Evolutionary conservation across 2,888 invertebrate genomes (phyloP).

Genomic region (Ptilodon capucinus): DNA sequence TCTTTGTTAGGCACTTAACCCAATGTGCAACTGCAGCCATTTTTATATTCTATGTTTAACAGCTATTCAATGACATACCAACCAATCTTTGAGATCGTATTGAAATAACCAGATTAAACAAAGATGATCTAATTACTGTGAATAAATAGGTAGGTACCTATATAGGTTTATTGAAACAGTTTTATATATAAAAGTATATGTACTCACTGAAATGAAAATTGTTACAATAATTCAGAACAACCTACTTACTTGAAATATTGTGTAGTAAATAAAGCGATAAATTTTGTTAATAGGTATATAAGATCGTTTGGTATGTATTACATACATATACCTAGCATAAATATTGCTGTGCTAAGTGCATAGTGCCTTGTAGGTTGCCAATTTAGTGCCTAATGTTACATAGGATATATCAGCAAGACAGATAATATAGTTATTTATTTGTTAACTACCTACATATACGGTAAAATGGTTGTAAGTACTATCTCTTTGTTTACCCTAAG

Average conservation of each 20-base stretch:
- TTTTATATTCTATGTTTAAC: not conserved
- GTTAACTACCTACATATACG: slow-evolving; percentile 24
- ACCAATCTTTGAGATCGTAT: not conserved
- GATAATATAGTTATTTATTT: slow-evolving; percentile 47
- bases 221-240: not conserved
- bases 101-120: not conserved
- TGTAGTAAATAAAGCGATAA: slow-evolving; percentile 41
- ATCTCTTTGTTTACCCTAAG: not conserved
- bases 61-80: not conserved
- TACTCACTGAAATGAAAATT: no score
- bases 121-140: not conserved
- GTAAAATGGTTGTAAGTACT: not conserved
- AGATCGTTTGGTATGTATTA: slow-evolving; percentile 47
- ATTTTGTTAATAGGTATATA: slow-evolving; percentile 54
- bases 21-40: not conserved
- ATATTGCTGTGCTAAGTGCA: slow-evolving; percentile 81
- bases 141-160: not conserved
- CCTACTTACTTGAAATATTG: slow-evolving; percentile 1
- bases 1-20: not conserved
- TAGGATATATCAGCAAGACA: slow-evolving; percentile 52
- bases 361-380: slow-evolving; percentile 84
- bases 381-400: slow-evolving; percentile 81
- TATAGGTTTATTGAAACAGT: no score
- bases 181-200: no score
- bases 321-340: slow-evolving; percentile 54